These are phyloP conservation scores for Antennarius striatus DNA, from an alignment of 2,113 vertebrate species.

Conservation along the genomic window DNA sequence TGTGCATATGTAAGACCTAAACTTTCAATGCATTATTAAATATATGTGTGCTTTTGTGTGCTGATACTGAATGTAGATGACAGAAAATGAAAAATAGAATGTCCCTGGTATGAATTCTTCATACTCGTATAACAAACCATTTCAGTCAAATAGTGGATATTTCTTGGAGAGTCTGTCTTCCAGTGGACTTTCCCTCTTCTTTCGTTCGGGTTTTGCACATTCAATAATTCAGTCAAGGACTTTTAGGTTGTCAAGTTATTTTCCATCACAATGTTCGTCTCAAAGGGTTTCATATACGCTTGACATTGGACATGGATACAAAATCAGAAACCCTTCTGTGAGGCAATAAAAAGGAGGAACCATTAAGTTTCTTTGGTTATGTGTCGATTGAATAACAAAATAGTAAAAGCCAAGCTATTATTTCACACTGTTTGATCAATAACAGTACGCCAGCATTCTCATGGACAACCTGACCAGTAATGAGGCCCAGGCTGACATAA, in stretches of 20 bases:
- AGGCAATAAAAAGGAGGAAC: background rate
- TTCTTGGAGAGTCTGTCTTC: too few relatives aligned
- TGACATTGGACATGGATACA: conserved; percentile 2
- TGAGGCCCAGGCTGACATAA: conserved; percentile 30
- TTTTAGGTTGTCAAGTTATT: background rate
- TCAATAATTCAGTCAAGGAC: background rate
- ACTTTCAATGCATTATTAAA: too few relatives aligned
- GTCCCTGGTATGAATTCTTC: too few relatives aligned
- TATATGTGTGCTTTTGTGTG: too few relatives aligned
- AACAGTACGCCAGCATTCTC: conserved; percentile 5
- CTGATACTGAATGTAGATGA: too few relatives aligned
- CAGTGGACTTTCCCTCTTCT: too few relatives aligned
- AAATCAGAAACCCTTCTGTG: background rate
- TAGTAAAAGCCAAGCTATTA: too few relatives aligned
- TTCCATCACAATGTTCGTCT: conserved; percentile 3
- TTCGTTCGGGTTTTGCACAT: too few relatives aligned
- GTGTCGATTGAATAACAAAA: too few relatives aligned
- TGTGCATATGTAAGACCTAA: too few relatives aligned
- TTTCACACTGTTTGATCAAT: background rate
- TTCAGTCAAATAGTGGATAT: background rate
- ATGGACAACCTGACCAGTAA: conserved; percentile 13
- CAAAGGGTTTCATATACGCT: background rate
- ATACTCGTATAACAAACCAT: background rate
- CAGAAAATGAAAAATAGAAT: too few relatives aligned
- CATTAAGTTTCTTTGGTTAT: too few relatives aligned